Evolutionary conservation across 2,113 vertebrate species (phyloP), one percentile per base, ranked within the genome.

Genomic region (Argyrosomus japonicus): DNA sequence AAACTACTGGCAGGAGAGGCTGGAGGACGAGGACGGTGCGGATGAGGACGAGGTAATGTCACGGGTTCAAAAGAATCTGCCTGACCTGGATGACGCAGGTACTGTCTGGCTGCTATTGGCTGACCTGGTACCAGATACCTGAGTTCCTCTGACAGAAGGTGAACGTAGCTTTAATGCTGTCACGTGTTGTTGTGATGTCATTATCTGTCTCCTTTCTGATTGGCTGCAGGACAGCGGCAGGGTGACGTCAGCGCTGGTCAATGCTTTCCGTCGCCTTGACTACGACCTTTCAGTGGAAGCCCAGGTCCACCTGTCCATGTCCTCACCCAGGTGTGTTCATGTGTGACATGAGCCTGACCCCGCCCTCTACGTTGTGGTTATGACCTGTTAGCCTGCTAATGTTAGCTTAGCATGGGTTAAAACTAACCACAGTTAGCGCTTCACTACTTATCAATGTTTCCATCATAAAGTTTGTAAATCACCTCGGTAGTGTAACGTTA

Each of bases 211-310:
- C 4, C 3, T 56, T n/a, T 89, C 48, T 71, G 62, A 81, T 56
- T 89, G 74, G 60, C 57, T 84, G 57, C 83, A 93, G 79, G 86
- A 87, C 0, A 47, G 50, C 3, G 36, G 29, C 45, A 77, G 61
- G 36, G 23, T 89, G 43, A 70, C 77, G 3, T 61, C 87, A 11
- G 92, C 88, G 0, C 75, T 95, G 84, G 45, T 81, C 32, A 88
- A 68, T 1, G 93, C 94, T 15, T 94, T 95, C 79, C 61, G 75
- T 65, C 90, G 92, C 47, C 89, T 95, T 3, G 94, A 95, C 87
- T 87, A 87, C 4, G 94, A 95, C 70, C 82, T 94, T 17, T 93
- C 93, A 0, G 81, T 93, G 73, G 94, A 95, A 79, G 93, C 93
- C 27, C 93, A 93, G 85, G 91, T 92, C n/a, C 81, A 93, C 75